These are phyloP conservation scores for Scrobipalpa costella DNA, from an alignment of 2,888 invertebrate species.

Conservation along the genomic window DNA sequence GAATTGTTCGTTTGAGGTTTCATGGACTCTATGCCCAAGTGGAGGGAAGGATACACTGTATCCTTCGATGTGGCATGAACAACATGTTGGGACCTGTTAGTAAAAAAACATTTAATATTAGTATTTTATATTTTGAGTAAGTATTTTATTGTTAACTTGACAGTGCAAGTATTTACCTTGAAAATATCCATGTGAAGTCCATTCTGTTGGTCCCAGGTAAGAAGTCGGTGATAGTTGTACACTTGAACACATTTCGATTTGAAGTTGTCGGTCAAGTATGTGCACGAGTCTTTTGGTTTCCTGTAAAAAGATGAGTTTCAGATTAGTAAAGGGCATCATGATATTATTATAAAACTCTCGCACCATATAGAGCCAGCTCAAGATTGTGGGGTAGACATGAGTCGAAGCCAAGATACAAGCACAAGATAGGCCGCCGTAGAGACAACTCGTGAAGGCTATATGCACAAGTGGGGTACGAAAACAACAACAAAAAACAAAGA, in stretches of 20 bases:
- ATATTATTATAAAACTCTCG: too few relatives aligned
- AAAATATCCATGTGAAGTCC: conserved; percentile 92
- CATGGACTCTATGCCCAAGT: conserved; percentile 75
- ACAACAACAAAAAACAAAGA: too few relatives aligned
- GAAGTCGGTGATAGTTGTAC: conserved; percentile 89
- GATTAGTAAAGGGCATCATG: background rate
- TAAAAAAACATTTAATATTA: conserved; percentile 35
- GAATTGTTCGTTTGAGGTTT: conserved; percentile 76
- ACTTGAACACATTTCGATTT: conserved; percentile 91
- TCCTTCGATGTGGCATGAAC: conserved; percentile 90
- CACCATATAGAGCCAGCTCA: too few relatives aligned
- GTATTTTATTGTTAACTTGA: background rate
- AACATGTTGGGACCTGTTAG: conserved; percentile 87
- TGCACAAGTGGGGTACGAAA: too few relatives aligned
- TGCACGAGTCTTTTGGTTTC: conserved; percentile 87
- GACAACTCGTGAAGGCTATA: too few relatives aligned
- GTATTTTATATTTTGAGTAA: background rate
- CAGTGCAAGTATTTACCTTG: conserved; percentile 76
- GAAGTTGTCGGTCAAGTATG: conserved; percentile 89
- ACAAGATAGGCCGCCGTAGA: too few relatives aligned
- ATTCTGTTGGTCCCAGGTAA: conserved; percentile 90
- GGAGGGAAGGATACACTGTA: conserved; percentile 86
- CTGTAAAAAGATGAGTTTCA: conserved; percentile 66
- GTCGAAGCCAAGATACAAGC: too few relatives aligned
- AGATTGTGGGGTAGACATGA: too few relatives aligned